Percentiles rank a stretch among this genome's conserved stretches.
These are phyloP conservation scores for Eciton burchellii DNA, from an alignment of 1,140 invertebrate species.

Conservation along the genomic window DNA sequence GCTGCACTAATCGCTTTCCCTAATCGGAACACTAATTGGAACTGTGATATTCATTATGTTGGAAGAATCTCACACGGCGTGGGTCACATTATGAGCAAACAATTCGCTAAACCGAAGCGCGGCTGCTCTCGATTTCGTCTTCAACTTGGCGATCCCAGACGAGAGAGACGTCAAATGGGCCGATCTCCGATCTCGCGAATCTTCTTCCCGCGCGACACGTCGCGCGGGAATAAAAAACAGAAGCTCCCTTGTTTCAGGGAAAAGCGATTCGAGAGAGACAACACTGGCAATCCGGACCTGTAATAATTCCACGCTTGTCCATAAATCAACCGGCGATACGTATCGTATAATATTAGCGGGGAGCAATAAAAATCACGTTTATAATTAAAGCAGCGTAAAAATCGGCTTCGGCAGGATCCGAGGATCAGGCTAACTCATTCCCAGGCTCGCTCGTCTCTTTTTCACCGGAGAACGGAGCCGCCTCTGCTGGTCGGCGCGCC, in stretches of 20 bases:
- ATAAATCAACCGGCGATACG: constrained; percentile 47
- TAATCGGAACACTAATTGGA: not conserved
- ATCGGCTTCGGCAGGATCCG: constrained; percentile 38
- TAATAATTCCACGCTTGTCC: constrained; percentile 4
- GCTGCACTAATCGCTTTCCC: not conserved
- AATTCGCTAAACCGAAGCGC: not conserved
- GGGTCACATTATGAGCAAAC: not conserved
- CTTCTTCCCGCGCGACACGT: not conserved
- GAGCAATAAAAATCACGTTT: constrained; percentile 51
- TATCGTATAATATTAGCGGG: constrained; percentile 43
- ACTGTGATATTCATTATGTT: not conserved
- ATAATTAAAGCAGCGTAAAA: constrained; percentile 53
- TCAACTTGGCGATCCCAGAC: no score
- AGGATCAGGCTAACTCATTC: constrained; percentile 49
- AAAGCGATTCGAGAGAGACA: not conserved
- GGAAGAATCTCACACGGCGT: not conserved
- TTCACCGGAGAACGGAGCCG: constrained; percentile 12
- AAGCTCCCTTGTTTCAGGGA: not conserved
- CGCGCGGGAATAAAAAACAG: not conserved
- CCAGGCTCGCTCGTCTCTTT: constrained; percentile 39
- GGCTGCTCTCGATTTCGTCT: no score
- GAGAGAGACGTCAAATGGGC: not conserved
- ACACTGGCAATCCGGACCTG: not conserved
- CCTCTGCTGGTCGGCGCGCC: constrained; percentile 39
- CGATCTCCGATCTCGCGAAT: not conserved